A percentile compares a stretch with the other conserved stretches of the same genome.
Evolutionary conservation across 2,797 vertebrate genomes (phyloP).

Genomic region (Tachyglossus aculeatus): DNA sequence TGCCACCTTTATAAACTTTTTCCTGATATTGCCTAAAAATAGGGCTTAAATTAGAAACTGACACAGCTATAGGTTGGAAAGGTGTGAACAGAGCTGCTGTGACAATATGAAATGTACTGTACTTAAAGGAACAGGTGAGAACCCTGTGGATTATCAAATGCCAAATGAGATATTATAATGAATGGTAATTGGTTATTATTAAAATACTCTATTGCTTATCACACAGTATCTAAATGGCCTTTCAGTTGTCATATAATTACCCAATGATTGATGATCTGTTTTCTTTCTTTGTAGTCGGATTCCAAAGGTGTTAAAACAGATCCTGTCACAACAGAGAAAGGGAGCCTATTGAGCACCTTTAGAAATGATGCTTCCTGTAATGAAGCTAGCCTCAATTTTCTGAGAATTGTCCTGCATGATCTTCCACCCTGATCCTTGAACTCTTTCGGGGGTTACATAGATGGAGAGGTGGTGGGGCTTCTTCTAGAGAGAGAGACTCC

Average conservation of each 20-base stretch:
- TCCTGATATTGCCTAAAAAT: conserved; percentile 61
- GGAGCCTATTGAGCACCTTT: conserved; percentile 25
- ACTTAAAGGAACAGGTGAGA: conserved; percentile 70
- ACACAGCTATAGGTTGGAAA: conserved; percentile 60
- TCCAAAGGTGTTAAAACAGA: conserved; percentile 42
- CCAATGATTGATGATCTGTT: conserved; percentile 68
- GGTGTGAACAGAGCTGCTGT: conserved; percentile 59
- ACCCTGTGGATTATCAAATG: conserved; percentile 70
- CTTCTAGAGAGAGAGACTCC: too few species aligned
- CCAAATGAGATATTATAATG: conserved; percentile 73
- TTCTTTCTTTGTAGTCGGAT: conserved; percentile 62
- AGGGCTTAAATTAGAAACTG: conserved; percentile 62
- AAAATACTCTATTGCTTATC: conserved; percentile 76
- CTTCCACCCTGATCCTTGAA: conserved; percentile 1
- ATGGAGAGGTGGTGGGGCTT: too few species aligned
- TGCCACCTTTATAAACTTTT: conserved; percentile 58
- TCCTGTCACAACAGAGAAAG: conserved; percentile 50
- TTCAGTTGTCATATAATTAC: conserved; percentile 75
- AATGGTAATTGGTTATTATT: conserved; percentile 78
- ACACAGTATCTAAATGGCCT: conserved; percentile 72
- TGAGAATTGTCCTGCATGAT: too few species aligned
- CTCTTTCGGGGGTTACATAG: not conserved
- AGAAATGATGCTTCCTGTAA: not conserved
- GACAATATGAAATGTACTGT: conserved; percentile 56
- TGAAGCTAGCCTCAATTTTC: too few species aligned